Conservation (phyloP, 2,888 invertebrate genomes). For the Cephus pygmeus region DNA sequence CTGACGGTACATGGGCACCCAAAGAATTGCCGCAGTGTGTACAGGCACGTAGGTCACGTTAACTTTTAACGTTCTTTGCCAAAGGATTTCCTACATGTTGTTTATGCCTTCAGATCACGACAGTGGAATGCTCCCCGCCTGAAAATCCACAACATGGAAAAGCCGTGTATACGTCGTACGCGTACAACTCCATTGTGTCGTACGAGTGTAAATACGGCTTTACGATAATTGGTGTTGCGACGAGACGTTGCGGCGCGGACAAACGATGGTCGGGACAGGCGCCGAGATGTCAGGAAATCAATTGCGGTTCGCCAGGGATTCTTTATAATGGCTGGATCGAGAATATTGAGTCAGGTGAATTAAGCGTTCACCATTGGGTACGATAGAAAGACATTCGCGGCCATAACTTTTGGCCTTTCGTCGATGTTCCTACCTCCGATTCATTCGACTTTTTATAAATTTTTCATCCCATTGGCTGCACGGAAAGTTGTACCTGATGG, state of each 20-base stretch:
- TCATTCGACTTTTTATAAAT: not conserved
- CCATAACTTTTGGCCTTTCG: constrained; percentile 5
- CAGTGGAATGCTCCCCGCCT: constrained; percentile 93
- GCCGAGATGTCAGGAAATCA: constrained; percentile 96
- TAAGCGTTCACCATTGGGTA: not conserved
- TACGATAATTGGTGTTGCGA: constrained; percentile 88
- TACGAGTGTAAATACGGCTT: constrained; percentile 97
- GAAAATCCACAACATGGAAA: constrained; percentile 93
- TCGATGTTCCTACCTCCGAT: not conserved
- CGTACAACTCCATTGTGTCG: constrained; percentile 94
- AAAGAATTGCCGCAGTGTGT: constrained; percentile 92
- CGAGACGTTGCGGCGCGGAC: constrained; percentile 92
- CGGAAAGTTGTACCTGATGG: not conserved
- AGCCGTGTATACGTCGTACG: constrained; percentile 91
- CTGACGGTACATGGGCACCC: constrained; percentile 92
- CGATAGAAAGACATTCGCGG: not conserved
- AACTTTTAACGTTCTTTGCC: constrained; percentile 32
- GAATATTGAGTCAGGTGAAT: constrained; percentile 77
- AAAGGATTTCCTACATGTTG: not conserved
- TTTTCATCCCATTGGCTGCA: not conserved
- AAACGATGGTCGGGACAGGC: constrained; percentile 94
- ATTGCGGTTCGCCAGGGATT: constrained; percentile 93
- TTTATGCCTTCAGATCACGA: constrained; percentile 73
- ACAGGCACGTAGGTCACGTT: constrained; percentile 61
- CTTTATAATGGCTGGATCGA: constrained; percentile 97